Percentiles rank a stretch among this genome's conserved stretches.
Evolutionary conservation across 1,140 invertebrate genomes (phyloP).

Genomic region (Plectrocnemia conspersa): DNA sequence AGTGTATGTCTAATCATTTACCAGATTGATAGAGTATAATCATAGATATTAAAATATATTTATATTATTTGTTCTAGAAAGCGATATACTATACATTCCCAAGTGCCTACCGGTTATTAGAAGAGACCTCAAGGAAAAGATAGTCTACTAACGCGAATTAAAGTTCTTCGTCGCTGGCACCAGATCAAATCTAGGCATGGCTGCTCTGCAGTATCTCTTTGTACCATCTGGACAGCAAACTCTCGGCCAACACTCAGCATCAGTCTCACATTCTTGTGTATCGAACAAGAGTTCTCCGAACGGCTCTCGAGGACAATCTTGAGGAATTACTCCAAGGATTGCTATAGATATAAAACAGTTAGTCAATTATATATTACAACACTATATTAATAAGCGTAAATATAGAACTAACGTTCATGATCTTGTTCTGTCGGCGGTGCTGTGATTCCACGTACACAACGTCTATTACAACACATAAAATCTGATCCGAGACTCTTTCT

Average conservation of each 20-base stretch:
- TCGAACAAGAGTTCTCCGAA: conserved; percentile 62
- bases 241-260: conserved; percentile 64
- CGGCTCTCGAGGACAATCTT: conserved; percentile 59
- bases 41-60: too few relatives aligned
- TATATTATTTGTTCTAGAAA: too few relatives aligned
- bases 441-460: conserved; percentile 55
- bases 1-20: too few relatives aligned
- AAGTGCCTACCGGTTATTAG: too few relatives aligned
- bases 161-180: conserved; percentile 53
- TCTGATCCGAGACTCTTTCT: conserved; percentile 49
- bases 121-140: too few relatives aligned
- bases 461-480: conserved; percentile 53
- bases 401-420: conserved; percentile 58
- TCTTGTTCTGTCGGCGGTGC: conserved; percentile 50
- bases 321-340: conserved; percentile 58
- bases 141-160: conserved; percentile 42
- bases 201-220: conserved; percentile 62
- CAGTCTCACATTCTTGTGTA: conserved; percentile 58
- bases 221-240: conserved; percentile 65
- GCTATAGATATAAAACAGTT: conserved; percentile 45
- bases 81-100: too few relatives aligned
- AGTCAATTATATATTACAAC: background rate
- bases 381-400: too few relatives aligned
- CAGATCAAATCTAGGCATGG: conserved; percentile 57
- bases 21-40: too few relatives aligned